These are phyloP conservation scores for Microplitis manilae DNA, from an alignment of 2,888 invertebrate species.

Conservation along the genomic window DNA sequence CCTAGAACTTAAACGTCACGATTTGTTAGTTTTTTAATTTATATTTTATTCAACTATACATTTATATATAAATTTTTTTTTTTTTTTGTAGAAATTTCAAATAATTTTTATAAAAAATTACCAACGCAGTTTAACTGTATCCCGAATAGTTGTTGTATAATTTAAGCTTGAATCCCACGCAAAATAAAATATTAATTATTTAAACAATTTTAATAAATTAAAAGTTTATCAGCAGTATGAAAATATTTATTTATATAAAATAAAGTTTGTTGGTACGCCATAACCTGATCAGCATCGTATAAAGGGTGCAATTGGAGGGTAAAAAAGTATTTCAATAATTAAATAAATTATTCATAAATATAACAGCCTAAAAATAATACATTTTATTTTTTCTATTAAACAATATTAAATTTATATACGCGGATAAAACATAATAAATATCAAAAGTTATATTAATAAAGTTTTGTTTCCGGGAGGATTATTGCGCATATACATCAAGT, in stretches of 20 bases:
- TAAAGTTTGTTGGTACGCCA: too few species aligned
- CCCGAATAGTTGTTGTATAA: too few species aligned
- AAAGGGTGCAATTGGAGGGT: not conserved
- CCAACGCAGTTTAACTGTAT: too few species aligned
- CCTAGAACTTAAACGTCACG: not conserved
- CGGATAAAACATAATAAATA: not conserved
- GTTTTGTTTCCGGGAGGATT: not conserved
- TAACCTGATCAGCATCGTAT: too few species aligned
- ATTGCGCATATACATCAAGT: not conserved
- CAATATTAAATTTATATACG: not conserved
- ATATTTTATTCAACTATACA: not conserved
- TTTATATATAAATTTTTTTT: too few species aligned
- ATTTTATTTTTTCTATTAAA: not conserved
- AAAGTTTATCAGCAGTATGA: too few species aligned
- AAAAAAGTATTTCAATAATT: not conserved
- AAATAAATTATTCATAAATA: not conserved
- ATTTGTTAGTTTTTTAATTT: not conserved
- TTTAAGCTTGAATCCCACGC: too few species aligned
- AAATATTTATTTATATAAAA: not conserved
- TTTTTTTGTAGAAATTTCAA: too few species aligned
- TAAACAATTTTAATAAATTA: too few species aligned
- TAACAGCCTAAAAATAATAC: not conserved
- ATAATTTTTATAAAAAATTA: too few species aligned
- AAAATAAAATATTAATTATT: too few species aligned
- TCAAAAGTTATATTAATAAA: not conserved